Evolutionary conservation across 2,113 vertebrate genomes (phyloP).

Genomic region (Oenanthe oenanthe): DNA sequence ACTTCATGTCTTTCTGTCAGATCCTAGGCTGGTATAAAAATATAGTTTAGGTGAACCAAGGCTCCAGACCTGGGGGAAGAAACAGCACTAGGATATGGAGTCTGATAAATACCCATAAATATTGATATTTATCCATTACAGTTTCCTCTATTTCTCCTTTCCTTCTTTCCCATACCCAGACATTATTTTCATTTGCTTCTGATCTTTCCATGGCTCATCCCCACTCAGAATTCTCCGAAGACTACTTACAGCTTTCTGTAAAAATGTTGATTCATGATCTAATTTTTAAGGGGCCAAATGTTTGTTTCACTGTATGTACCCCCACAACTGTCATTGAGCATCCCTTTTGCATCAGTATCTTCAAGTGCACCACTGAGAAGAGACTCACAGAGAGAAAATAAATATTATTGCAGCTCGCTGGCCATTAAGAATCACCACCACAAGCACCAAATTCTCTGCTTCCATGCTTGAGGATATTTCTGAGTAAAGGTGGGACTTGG

Average conservation of each 20-base stretch:
- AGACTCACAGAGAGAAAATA: not conserved
- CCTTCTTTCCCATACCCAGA: not conserved
- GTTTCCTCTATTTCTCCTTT: not conserved
- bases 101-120: not conserved
- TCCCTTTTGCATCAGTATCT: not conserved
- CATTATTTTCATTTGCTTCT: not conserved
- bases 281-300: not conserved
- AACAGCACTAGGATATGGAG: not conserved
- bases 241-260: not conserved
- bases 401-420: not conserved
- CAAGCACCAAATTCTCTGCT: not conserved
- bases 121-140: not conserved
- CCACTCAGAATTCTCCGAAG: not conserved
- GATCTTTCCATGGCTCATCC: not conserved
- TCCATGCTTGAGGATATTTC: not conserved
- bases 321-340: not conserved
- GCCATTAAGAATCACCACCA: not conserved
- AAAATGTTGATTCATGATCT: not conserved
- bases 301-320: not conserved
- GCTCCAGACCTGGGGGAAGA: not conserved
- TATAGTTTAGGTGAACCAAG: not conserved
- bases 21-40: not conserved
- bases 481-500: not conserved
- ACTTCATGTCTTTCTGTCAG: not conserved
- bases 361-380: accelerated